These are phyloP conservation scores for Neoaliturus tenellus DNA, from an alignment of 2,888 invertebrate genomes.

Conservation along the genomic window DNA sequence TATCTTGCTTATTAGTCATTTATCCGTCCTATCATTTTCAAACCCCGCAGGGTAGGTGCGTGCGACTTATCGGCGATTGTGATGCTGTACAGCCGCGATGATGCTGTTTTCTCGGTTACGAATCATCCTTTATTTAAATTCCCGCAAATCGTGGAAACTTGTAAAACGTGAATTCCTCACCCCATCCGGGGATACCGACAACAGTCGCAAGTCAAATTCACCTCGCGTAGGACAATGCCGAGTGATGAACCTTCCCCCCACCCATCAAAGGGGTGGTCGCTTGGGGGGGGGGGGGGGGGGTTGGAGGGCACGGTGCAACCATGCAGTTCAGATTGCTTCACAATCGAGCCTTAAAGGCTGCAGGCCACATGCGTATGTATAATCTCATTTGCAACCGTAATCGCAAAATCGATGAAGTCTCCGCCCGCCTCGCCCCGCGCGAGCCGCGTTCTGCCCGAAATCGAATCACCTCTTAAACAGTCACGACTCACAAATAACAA, in stretches of 20 bases:
- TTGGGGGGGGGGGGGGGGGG: not conserved
- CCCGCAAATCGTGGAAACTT: too few relatives aligned
- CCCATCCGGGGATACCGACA: too few relatives aligned
- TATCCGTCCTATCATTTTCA: too few relatives aligned
- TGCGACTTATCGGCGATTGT: too few relatives aligned
- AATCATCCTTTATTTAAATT: too few relatives aligned
- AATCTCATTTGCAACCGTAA: conserved; percentile 50
- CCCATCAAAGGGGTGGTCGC: too few relatives aligned
- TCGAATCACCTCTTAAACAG: conserved; percentile 51
- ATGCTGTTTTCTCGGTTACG: too few relatives aligned
- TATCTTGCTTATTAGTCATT: too few relatives aligned
- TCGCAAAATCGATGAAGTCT: conserved; percentile 36
- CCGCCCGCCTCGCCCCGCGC: not conserved
- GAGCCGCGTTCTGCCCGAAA: not conserved
- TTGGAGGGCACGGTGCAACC: not conserved
- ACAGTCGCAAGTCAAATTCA: conserved; percentile 8
- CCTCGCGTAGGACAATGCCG: not conserved
- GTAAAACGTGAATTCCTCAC: too few relatives aligned
- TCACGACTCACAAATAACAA: conserved; percentile 50
- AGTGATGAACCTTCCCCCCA: conserved; percentile 7
- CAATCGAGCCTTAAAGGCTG: conserved; percentile 43
- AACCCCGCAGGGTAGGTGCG: too few relatives aligned
- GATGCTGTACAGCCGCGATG: too few relatives aligned
- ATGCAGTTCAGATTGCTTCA: conserved; percentile 40
- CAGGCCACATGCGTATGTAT: conserved; percentile 51